Evolutionary conservation across 53 echinoderm and acorn worm species (phyloP).

Genomic region (Arbacia lixula): DNA sequence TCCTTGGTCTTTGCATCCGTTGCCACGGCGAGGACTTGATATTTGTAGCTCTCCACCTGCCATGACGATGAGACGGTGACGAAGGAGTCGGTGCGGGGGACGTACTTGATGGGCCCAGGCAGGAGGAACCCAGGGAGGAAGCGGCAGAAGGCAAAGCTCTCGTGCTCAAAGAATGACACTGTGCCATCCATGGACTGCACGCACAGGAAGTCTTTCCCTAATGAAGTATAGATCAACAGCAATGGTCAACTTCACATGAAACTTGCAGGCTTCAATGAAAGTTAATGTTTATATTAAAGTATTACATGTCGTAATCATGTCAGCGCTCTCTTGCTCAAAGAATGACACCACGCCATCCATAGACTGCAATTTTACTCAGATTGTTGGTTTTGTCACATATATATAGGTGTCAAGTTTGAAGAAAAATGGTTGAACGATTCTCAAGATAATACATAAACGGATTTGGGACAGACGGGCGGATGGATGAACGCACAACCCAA

Average conservation of each 20-base stretch:
- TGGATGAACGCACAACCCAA: too few relatives aligned
- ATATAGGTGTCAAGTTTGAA: neutral
- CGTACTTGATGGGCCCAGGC: conserved; percentile 82
- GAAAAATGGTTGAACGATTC: neutral
- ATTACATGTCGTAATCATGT: too few relatives aligned
- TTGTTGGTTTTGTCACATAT: neutral
- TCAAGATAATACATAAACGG: neutral
- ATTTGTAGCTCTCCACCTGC: conserved; percentile 97
- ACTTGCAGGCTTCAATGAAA: too few relatives aligned
- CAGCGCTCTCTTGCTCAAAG: conserved; percentile 93
- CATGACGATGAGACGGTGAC: conserved; percentile 94
- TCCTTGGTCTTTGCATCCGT: conserved; percentile 87
- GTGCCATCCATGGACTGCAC: conserved; percentile 97
- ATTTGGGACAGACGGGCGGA: too few relatives aligned
- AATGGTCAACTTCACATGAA: too few relatives aligned
- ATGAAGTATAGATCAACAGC: too few relatives aligned
- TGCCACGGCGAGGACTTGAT: conserved; percentile 96
- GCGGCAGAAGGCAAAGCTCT: conserved; percentile 97
- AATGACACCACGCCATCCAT: conserved; percentile 89
- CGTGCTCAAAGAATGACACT: conserved; percentile 98
- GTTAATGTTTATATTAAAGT: too few relatives aligned
- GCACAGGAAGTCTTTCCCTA: conserved; percentile 98
- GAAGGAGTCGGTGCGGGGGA: conserved; percentile 94
- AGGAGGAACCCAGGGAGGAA: conserved; percentile 96
- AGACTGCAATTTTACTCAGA: conserved; percentile 55